A percentile compares a stretch with the other conserved stretches of the same genome.
These are phyloP conservation scores for Lasiurus borealis DNA, from an alignment of 2,113 vertebrate genomes.

Conservation along the genomic window DNA sequence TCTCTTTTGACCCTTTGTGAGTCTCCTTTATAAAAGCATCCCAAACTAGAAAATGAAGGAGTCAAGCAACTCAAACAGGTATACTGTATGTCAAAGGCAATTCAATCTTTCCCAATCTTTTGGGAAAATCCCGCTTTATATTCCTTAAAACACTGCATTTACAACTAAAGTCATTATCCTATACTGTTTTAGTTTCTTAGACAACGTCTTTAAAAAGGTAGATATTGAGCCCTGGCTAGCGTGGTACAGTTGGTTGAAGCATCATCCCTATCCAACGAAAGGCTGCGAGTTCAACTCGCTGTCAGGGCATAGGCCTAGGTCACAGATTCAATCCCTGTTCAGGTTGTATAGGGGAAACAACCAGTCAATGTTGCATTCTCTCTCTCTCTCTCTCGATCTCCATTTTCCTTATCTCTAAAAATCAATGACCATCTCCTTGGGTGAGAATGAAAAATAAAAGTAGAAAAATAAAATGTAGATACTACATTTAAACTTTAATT, in stretches of 20 bases:
- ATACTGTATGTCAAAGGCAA: background rate
- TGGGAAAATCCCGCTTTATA: background rate
- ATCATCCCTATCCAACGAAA: background rate
- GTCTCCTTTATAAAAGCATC: background rate
- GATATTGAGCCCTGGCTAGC: background rate
- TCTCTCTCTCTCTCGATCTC: background rate
- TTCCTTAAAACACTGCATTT: background rate
- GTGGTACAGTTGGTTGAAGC: background rate
- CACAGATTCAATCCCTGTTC: background rate
- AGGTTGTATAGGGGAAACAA: background rate
- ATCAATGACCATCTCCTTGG: background rate
- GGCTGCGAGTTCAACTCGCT: background rate
- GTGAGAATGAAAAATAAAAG: background rate
- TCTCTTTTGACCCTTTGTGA: background rate
- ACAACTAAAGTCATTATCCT: background rate
- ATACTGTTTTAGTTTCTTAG: background rate
- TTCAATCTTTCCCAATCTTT: background rate
- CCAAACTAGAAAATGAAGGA: background rate
- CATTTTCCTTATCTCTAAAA: background rate
- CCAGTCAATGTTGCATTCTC: background rate
- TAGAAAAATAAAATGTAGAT: background rate
- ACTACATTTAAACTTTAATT: background rate
- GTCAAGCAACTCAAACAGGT: background rate
- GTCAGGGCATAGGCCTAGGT: background rate
- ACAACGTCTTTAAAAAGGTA: background rate